Evolutionary conservation across 2,113 vertebrate genomes (phyloP), one percentile per base, ranked within the genome.

Genomic region (Pyrgilauda ruficollis): DNA sequence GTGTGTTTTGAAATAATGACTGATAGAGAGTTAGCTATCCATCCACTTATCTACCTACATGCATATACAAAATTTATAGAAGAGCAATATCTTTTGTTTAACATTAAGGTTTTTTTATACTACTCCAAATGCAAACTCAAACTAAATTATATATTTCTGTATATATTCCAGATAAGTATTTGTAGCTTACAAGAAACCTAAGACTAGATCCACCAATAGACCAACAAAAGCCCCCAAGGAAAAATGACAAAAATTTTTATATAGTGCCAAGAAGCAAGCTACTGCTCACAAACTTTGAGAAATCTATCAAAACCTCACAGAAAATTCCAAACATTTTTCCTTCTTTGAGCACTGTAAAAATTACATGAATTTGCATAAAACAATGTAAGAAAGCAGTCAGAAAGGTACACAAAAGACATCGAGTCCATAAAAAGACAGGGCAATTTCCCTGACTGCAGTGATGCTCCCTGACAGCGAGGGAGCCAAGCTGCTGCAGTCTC

Each of bases 401-500:
- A 75, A 73, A 87, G 49, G 26, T n/a, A 31, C n/a, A 76, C 15
- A 64, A 79, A 82, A 64, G 12, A 44, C 15, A 75, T 19, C 41
- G 55, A 37, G 53, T 17, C 76, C 19, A 44, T 39, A 41, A 49
- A 82, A 53, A 84, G 47, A 39, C 6, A 55, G 10, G 13, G 46
- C 82, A 75, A 55, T 83, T 68, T 55, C 30, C 75, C 43, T 67
- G 77, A 95, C 86, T 94, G 96, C 94, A 97, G 91, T 63, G 74
- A 90, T 41, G 41, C 83, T 94, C 69, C 86, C 87, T 68, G 55
- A 87, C 50, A 50, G 63, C 14, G 13, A 87, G 62, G 66, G 39
- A 92, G 72, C 31, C 86, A 68, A 77, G 78, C 18, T 66, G 61
- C 96, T 90, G 96, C 96, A 95, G 94, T 93, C 69, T 58, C 43